phyloP scores from a whole-genome alignment of 2,888 invertebrate species.

The Magallana nippona region DNA sequence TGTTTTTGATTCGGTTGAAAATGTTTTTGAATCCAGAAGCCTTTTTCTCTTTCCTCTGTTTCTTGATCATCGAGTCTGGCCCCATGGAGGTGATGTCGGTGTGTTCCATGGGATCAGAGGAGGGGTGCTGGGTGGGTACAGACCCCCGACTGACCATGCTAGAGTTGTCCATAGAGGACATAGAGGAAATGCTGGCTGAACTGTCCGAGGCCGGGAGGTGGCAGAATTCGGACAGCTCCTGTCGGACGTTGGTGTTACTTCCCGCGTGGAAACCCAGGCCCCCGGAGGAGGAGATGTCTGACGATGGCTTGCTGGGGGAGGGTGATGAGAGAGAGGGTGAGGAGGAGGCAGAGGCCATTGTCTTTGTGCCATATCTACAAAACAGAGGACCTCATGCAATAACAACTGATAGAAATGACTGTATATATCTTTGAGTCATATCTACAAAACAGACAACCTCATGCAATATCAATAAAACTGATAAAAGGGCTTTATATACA shows the following conservation, averaged over 20 bases:
- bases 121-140: background rate
- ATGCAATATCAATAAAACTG: no score
- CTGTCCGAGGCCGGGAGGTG: background rate
- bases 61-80: background rate
- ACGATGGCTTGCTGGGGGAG: slow-evolving; percentile 11
- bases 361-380: slow-evolving; percentile 25
- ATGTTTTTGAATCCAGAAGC: background rate
- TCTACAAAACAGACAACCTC: no score
- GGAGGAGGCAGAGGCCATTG: slow-evolving; percentile 1
- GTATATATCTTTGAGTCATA: no score
- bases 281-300: background rate
- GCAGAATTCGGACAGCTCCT: background rate
- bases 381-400: background rate
- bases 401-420: background rate
- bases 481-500: no score
- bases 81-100: background rate
- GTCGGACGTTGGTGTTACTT: slow-evolving; percentile 27
- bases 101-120: slow-evolving; percentile 28
- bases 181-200: background rate
- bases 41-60: slow-evolving; percentile 15
- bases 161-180: background rate
- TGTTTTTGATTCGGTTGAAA: slow-evolving; percentile 4
- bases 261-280: slow-evolving; percentile 38
- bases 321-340: background rate
- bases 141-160: background rate